A percentile compares a stretch with the other conserved stretches of the same genome.
phyloP scores from a whole-genome alignment of 2,797 vertebrate genomes.

The Stomatorhinus walkeri region DNA sequence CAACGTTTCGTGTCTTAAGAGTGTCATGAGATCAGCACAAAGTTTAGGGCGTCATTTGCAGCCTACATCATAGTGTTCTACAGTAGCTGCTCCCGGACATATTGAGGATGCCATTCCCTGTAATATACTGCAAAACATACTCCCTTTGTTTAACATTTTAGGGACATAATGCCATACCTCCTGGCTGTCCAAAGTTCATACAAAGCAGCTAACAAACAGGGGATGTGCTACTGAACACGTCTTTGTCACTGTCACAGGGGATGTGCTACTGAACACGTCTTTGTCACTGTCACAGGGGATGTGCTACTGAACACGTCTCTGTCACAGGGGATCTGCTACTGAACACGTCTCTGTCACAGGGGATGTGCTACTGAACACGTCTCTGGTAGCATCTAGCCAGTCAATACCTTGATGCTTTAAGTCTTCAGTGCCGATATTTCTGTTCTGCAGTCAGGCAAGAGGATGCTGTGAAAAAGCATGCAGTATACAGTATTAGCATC shows the following conservation, averaged over 20 bases:
- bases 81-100: background rate
- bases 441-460: background rate
- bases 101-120: background rate
- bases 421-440: background rate
- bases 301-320: no score
- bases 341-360: background rate
- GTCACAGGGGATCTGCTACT: no score
- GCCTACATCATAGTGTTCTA: background rate
- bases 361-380: background rate
- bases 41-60: background rate
- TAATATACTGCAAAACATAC: background rate
- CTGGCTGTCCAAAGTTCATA: background rate
- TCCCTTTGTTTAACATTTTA: background rate
- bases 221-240: no score
- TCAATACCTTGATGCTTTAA: background rate
- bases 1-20: background rate
- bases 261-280: no score
- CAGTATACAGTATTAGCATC: no score
- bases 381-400: background rate
- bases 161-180: background rate
- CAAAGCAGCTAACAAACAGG: background rate
- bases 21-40: background rate
- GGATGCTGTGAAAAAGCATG: background rate
- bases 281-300: background rate
- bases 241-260: background rate